Conservation (phyloP, 30 jellyfish, hydroid and myxozoan genomes). For the Cassiopea andromeda region DNA sequence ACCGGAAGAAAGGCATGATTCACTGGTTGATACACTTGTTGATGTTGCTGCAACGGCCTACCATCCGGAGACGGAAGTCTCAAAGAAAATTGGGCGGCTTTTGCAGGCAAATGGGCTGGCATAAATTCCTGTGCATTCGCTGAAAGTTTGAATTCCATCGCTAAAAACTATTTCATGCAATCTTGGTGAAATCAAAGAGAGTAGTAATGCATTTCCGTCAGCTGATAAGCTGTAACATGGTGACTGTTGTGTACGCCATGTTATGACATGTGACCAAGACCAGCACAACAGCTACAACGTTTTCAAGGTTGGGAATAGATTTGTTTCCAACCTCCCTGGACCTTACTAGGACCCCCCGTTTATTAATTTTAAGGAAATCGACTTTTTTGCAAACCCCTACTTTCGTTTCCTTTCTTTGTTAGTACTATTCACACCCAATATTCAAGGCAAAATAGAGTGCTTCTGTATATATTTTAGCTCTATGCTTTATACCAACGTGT, state of each 20-base stretch:
- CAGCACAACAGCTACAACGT: not conserved
- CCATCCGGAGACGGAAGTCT: not conserved
- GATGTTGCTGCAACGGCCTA: not conserved
- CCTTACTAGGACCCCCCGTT: too few relatives aligned
- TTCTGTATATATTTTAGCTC: too few relatives aligned
- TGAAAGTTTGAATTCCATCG: conserved; percentile 15
- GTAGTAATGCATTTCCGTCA: too few relatives aligned
- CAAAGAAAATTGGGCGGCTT: not conserved
- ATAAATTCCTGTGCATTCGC: conserved; percentile 14
- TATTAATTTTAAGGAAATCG: too few relatives aligned
- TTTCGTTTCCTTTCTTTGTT: too few relatives aligned
- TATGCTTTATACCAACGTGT: too few relatives aligned
- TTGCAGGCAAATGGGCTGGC: not conserved
- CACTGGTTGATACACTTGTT: not conserved
- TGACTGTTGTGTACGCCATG: not conserved
- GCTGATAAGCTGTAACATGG: not conserved
- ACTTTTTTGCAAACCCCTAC: too few relatives aligned
- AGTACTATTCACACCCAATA: too few relatives aligned
- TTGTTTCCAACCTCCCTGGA: too few relatives aligned
- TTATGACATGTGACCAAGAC: not conserved
- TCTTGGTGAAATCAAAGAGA: not conserved
- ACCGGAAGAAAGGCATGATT: too few relatives aligned
- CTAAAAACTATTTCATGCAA: not conserved
- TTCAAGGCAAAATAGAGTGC: too few relatives aligned
- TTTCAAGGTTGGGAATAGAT: not conserved